Evolutionary conservation across 2,113 vertebrate genomes (phyloP).

Genomic region (Psilopsiagon aymara): DNA sequence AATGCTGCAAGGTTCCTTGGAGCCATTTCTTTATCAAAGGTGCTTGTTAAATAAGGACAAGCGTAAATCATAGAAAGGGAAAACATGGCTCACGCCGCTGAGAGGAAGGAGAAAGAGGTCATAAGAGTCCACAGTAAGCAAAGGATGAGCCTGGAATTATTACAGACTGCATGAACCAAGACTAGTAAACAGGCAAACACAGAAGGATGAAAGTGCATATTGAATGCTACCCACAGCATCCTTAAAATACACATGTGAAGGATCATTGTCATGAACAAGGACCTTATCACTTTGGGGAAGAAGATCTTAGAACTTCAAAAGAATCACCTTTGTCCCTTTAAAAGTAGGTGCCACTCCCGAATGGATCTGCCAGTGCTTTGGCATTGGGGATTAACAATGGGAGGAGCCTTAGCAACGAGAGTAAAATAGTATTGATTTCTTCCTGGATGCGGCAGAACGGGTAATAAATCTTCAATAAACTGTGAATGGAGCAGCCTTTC

Average conservation of each 20-base stretch:
- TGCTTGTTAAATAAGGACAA: background rate
- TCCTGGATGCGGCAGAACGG: background rate
- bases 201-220: background rate
- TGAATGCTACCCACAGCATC: background rate
- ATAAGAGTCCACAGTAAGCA: background rate
- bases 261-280: background rate
- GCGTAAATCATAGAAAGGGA: background rate
- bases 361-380: background rate
- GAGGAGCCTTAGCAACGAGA: background rate
- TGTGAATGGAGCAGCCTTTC: background rate
- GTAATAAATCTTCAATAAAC: background rate
- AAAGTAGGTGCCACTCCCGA: background rate
- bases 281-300: background rate
- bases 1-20: background rate
- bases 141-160: background rate
- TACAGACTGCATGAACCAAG: fast-evolving
- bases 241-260: background rate
- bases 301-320: background rate
- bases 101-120: background rate
- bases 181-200: background rate
- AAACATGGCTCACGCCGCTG: background rate
- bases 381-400: background rate
- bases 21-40: background rate
- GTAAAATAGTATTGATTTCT: background rate
- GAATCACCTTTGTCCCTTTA: background rate